Base-by-base conservation (phyloP, 64 coral and sea anemone species). In the Montipora efflorescens region DNA sequence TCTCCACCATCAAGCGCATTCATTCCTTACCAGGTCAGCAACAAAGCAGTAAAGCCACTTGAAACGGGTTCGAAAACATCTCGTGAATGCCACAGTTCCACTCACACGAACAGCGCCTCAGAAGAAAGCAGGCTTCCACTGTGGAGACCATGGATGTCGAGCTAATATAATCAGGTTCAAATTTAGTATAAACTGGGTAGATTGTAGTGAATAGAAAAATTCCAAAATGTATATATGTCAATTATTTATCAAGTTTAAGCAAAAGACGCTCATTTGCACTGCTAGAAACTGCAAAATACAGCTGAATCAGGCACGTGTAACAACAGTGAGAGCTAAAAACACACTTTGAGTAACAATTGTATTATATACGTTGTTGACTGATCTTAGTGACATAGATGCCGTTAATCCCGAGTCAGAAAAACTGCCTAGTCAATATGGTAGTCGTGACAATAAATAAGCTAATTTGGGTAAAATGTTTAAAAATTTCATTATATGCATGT, bases 121-220 rank as follows among this genome's bases (percentile, higher is more conserved):
- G 61, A 12, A 64, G 61, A 64, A 16, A 12, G 14, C 61, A 64
- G 13, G 61, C 61, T 64, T 64, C 14, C 79, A 22, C 19, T 86
- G n/a, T 86, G 82, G 82, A 86, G 82, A 21, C 82, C 82, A 2
- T 86, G 82, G 82, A 86, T 86, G 1, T 50, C 62, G 12, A 71
- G 16, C 4, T 19, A 43, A 21, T 25, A 72, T 48, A 48, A 64
- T 64, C 61, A 86, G 7, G 62, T 18, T 21, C 14, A 86, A 49
- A 49, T 8, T 6, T 86, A 86, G 22, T 11, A 3, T 28, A 8
- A 5, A 20, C 45, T 23, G 67, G 61, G n/a, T 19, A 18, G 14
- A 21, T 83, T 83, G 11, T 10, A 23, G 50, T 50, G 58, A 22
- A 19, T 64, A 12, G 13, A 64, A 3, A 64, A 64, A 14, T 64